A percentile compares a stretch with the other conserved stretches of the same genome.
Conservation (phyloP, 2,113 vertebrate species). For the Malurus alboscapulatus region DNA sequence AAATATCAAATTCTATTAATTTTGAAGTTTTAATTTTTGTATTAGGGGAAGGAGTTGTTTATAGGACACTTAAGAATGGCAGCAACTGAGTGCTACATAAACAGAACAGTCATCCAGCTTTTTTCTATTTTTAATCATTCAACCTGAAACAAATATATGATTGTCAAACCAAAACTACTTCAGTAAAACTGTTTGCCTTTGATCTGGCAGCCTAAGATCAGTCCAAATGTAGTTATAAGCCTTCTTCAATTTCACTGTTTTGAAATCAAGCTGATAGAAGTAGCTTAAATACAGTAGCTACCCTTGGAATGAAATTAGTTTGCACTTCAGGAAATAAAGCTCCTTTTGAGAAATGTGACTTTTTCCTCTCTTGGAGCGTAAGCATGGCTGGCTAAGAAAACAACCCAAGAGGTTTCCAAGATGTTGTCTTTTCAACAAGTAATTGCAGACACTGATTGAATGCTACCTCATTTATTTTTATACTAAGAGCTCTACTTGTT, state of each 20-base stretch:
- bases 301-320: background rate
- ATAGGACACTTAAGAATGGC: background rate
- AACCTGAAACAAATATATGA: background rate
- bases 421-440: constrained; percentile 21
- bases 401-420: background rate
- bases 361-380: background rate
- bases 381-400: background rate
- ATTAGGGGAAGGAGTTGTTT: background rate
- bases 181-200: background rate
- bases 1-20: background rate
- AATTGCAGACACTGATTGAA: constrained; percentile 5
- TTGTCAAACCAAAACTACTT: background rate
- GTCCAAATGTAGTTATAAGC: background rate
- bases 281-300: background rate
- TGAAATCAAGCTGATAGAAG: background rate
- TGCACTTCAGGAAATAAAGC: constrained; percentile 28
- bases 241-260: background rate
- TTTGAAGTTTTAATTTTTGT: background rate
- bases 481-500: background rate
- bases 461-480: background rate
- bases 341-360: background rate
- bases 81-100: background rate
- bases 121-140: background rate
- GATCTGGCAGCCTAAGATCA: background rate
- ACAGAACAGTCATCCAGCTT: background rate